Base-by-base conservation (phyloP, 2,888 invertebrate species). In the Timema podura region DNA sequence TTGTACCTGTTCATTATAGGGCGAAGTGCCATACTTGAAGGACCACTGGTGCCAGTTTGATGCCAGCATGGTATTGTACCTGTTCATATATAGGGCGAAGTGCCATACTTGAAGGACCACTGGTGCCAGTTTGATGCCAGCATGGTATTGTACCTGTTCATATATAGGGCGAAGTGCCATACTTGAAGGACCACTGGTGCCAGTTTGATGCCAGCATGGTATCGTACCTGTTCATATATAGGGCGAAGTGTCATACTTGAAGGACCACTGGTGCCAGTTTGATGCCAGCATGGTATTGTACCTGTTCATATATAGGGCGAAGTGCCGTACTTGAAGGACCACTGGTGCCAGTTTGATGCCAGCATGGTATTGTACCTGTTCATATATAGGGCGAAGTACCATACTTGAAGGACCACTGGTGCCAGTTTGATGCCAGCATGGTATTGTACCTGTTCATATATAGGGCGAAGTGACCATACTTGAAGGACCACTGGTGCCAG, bases 11-110 rank as follows among this genome's bases (percentile, higher is more conserved):
- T 30, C 30, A 30, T 30, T 67, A 8, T 83, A 96, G 95, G 94
- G 93, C 73, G 96, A 96, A 80, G 91, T 91, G 72, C 93, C 98
- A 64, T 99, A 99, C 81, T 84, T 99, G 74, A 93, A 93, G 83
- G 98, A 99, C 82, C 93, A 97, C 79, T 99, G 99, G 99, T 98
- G 97, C 81, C 96, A 97, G 82, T 99, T 99, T 85, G 99, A 99
- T 84, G 94, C 96, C 16, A 91, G 92, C 70, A 98, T 99, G 97
- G 96, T 98, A 57, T 89, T 98, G 79, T 96, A 96, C 80, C 88
- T 98, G 46, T 98, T 30, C 30, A 30, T 30, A 30, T 67, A 8
- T 83, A 96, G 95, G 94, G 93, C 73, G 96, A 96, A 80, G 91
- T 91, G 72, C 93, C 98, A 64, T 99, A 99, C 81, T 84, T 99